Evolutionary conservation across 2,888 invertebrate species (phyloP).

Genomic region (Protodeltote pygarga): DNA sequence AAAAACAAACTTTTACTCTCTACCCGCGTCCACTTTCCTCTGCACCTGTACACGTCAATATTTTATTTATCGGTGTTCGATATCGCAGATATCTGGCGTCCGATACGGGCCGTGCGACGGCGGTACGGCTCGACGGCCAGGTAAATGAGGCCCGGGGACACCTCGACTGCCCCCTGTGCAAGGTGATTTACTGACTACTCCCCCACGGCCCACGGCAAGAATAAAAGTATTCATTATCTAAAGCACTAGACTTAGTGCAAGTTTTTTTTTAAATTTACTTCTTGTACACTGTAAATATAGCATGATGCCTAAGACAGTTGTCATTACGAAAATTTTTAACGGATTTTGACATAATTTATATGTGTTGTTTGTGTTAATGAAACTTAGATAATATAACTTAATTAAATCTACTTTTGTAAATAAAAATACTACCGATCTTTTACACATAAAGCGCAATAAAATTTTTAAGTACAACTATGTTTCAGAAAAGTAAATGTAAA

Average conservation of each 20-base stretch:
- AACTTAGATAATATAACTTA: too few relatives aligned
- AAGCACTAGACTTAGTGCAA: constrained; percentile 36
- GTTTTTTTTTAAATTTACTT: constrained; percentile 26
- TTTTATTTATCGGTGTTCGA: constrained; percentile 77
- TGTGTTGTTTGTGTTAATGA: too few relatives aligned
- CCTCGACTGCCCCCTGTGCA: constrained; percentile 47
- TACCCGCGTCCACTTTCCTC: constrained; percentile 24
- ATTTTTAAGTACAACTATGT: too few relatives aligned
- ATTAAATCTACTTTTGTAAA: too few relatives aligned
- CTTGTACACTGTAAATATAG: too few relatives aligned
- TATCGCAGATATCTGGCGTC: constrained; percentile 74
- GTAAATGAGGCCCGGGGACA: constrained; percentile 75
- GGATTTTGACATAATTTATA: too few relatives aligned
- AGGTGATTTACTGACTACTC: constrained; percentile 63
- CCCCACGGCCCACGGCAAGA: constrained; percentile 45
- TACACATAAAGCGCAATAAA: too few relatives aligned
- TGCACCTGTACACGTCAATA: constrained; percentile 73
- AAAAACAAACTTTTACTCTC: constrained; percentile 14
- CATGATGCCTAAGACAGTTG: too few relatives aligned
- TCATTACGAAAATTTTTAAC: too few relatives aligned
- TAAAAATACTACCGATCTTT: too few relatives aligned
- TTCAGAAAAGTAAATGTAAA: too few relatives aligned
- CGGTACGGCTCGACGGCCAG: constrained; percentile 58
- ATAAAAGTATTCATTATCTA: constrained; percentile 51
- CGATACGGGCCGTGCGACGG: too few relatives aligned